Evolutionary conservation across 2,797 vertebrate species (phyloP).

Genomic region (Fringilla coelebs): DNA sequence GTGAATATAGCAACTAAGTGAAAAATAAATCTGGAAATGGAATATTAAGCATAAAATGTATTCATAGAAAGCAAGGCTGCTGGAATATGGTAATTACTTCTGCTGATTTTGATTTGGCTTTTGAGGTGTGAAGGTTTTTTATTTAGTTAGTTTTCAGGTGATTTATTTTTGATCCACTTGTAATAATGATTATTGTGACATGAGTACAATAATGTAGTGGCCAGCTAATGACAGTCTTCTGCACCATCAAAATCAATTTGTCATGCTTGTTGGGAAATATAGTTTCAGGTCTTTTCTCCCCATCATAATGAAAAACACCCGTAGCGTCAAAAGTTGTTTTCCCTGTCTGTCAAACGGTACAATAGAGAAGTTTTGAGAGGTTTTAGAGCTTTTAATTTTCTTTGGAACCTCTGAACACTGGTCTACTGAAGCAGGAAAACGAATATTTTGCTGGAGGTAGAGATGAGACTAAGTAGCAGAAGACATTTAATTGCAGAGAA

Average conservation of each 20-base stretch:
- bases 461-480: background rate
- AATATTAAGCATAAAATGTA: background rate
- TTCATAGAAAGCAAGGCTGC: background rate
- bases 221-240: background rate
- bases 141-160: background rate
- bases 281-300: background rate
- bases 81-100: background rate
- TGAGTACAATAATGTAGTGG: background rate
- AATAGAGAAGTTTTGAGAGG: background rate
- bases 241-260: background rate
- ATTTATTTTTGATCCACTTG: background rate
- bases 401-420: background rate
- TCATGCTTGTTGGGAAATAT: background rate
- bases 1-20: background rate
- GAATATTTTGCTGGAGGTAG: background rate
- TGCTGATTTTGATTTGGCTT: background rate
- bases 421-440: background rate
- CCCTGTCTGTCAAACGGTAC: background rate
- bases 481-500: background rate
- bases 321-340: background rate
- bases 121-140: background rate
- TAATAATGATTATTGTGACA: background rate
- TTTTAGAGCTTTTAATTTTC: conserved; percentile 25
- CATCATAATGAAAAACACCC: background rate
- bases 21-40: background rate